These are phyloP conservation scores for Artemia sinica DNA, from an alignment of 2,888 invertebrate species.

Conservation along the genomic window DNA sequence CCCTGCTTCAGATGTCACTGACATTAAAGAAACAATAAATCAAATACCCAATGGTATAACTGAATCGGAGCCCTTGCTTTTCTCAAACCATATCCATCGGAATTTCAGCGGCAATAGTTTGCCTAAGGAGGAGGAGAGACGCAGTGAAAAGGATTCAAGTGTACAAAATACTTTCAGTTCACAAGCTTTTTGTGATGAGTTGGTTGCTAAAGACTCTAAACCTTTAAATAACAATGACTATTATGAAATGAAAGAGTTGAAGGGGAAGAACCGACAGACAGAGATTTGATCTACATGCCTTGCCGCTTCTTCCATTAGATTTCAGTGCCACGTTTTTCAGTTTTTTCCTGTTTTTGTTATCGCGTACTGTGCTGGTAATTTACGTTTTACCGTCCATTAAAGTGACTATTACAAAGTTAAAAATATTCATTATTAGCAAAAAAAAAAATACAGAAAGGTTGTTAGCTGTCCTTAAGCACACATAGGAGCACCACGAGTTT, in stretches of 20 bases:
- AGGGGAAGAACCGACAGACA: neutral
- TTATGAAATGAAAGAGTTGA: slow-evolving; percentile 3
- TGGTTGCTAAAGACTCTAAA: neutral
- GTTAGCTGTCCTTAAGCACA: too few relatives aligned
- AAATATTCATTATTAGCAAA: too few relatives aligned
- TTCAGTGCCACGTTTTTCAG: neutral
- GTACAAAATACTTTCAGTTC: neutral
- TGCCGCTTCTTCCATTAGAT: slow-evolving; percentile 6
- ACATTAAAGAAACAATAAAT: neutral
- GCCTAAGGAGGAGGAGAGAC: neutral
- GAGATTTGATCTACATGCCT: slow-evolving; percentile 5
- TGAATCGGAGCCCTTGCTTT: slow-evolving; percentile 2
- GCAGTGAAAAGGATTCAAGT: neutral
- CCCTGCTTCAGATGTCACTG: neutral
- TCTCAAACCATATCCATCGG: neutral
- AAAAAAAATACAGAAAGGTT: too few relatives aligned
- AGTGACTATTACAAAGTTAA: too few relatives aligned
- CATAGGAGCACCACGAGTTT: too few relatives aligned
- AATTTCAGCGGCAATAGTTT: neutral
- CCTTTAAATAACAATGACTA: slow-evolving; percentile 6
- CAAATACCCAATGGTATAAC: neutral
- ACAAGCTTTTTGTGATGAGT: too few relatives aligned
- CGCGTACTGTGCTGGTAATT: neutral
- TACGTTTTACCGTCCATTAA: too few relatives aligned
- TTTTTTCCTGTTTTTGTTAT: neutral